Evolutionary conservation across 2,888 invertebrate species (phyloP), one percentile per base, ranked within the genome.

Genomic region (Pseudococcus viburni): DNA sequence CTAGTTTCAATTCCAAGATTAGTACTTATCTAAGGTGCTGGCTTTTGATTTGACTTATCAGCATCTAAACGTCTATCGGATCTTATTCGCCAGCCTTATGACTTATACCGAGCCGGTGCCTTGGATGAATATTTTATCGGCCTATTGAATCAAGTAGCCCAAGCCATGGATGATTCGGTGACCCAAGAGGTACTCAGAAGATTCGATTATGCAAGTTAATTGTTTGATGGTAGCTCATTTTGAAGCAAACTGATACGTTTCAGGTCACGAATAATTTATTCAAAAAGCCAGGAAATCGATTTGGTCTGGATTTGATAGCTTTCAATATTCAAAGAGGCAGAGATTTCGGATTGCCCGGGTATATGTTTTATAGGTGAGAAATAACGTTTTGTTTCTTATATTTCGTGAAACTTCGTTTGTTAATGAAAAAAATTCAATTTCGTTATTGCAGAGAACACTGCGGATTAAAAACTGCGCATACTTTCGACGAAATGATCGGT

Each of bases 121-220:
- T 92, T 97, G 48, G 97, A 97, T 91, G 97, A 97, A 92, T 98
- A 97, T 91, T 94, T 97, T 55, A 96, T 97, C 96, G 97, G 97
- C 59, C 92, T 97, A 90, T 96, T 97, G 95, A 97, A 97, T 92
- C 97, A 98, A 93, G 97, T 97, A 33, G 97, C 97, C 1, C 97
- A 97, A 92, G 97, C 97, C 91, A 97, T 97, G 96, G 98, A 98
- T 91, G 97, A 97, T 91, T 97, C 97, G 0, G 96, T 98, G 90
- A 97, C 97, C 0, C 93, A 93, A 91, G 94, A 94, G 91, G 93
- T 93, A 90, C 3, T 33, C 26, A 3, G 26, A 33, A 33, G 26
- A 33, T 33, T 33, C 26, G 3, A 33, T 33, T 33, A 33, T 3
- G 26, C 26, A 33, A 33, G 26, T 33, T 3, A 33, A 33, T 3